phyloP scores from a whole-genome alignment of 2,888 invertebrate species.

The Micropterix aruncella region DNA sequence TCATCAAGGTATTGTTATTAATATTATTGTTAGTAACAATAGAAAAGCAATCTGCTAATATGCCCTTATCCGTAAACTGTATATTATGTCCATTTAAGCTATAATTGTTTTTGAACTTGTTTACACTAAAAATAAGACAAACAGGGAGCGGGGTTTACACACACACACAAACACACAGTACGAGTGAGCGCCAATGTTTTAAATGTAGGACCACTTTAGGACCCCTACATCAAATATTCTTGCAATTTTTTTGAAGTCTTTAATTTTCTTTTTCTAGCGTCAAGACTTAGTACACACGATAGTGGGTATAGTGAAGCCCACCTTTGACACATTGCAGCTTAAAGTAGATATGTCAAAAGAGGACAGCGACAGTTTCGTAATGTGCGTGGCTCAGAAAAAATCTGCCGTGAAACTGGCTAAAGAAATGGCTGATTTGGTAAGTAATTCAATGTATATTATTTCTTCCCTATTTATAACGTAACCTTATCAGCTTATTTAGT shows the following conservation, averaged over 20 bases:
- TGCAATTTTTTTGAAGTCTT: too few species aligned
- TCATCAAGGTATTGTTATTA: conserved; percentile 67
- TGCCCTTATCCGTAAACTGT: too few species aligned
- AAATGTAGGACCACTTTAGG: too few species aligned
- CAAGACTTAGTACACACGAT: conserved; percentile 89
- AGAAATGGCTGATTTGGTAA: conserved; percentile 86
- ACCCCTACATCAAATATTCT: too few species aligned
- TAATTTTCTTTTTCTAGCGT: too few species aligned
- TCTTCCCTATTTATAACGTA: too few species aligned
- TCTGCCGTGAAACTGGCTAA: conserved; percentile 70
- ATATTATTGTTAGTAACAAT: too few species aligned
- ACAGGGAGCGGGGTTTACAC: too few species aligned
- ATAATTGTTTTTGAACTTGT: conserved; percentile 1
- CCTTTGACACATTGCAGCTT: conserved; percentile 75
- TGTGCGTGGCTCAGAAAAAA: conserved; percentile 85
- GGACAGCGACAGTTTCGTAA: conserved; percentile 87
- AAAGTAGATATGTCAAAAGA: conserved; percentile 78
- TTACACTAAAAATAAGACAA: too few species aligned
- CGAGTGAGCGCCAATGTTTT: too few species aligned
- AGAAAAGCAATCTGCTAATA: too few species aligned
- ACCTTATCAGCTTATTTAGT: neutral
- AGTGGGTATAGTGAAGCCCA: conserved; percentile 70
- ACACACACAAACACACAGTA: too few species aligned
- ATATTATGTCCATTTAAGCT: neutral
- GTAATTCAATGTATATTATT: conserved; percentile 16